Evolutionary conservation across 2,113 vertebrate genomes (phyloP), one percentile per base, ranked within the genome.

Genomic region (Cromileptes altivelis): DNA sequence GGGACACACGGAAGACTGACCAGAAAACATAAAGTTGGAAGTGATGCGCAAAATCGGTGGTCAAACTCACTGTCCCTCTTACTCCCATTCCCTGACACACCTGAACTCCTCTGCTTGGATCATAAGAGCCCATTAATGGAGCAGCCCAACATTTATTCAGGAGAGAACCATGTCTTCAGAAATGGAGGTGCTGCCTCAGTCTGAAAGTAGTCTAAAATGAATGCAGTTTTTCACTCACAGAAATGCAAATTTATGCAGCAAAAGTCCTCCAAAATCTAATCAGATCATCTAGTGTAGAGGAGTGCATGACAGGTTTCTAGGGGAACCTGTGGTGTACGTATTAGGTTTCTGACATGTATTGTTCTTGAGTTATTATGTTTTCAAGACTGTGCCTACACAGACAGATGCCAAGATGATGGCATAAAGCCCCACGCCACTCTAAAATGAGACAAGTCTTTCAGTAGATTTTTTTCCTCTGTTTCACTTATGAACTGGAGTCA

Each of bases 341-440:
- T 87, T 69, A 72, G 53, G 68, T 85, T 90, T 82, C 42, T 84
- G 87, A 70, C 76, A 85, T 79, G 82, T 62, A 79, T 82, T 84
- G 80, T 80, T 85, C 68, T 74, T 78, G 63, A 85, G 52, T 77
- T 78, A 82, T 82, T 82, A 70, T 88, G 72, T 75, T 78, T 47
- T 85, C 71, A 55, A 73, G 52, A 74, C 76, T 67, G 76, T 79
- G 80, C 77, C 80, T 50, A 85, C 68, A 78, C 77, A 85, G 75
- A 78, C 30, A 69, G 61, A 91, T 61, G 69, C 45, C 58, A 70
- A 52, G 42, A 30, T 57, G 63, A 81, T 65, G 63, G 76, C 70
- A 78, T 57, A 33, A 65, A 70, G 61, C 71, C 84, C 45, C 57
- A 68, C 40, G 49, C 40, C 60, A 60, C 47, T 69, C 33, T 63